A percentile compares a stretch with the other conserved stretches of the same genome.
Conservation (phyloP, 2,113 vertebrate genomes). For the Brevimyrus niger region DNA sequence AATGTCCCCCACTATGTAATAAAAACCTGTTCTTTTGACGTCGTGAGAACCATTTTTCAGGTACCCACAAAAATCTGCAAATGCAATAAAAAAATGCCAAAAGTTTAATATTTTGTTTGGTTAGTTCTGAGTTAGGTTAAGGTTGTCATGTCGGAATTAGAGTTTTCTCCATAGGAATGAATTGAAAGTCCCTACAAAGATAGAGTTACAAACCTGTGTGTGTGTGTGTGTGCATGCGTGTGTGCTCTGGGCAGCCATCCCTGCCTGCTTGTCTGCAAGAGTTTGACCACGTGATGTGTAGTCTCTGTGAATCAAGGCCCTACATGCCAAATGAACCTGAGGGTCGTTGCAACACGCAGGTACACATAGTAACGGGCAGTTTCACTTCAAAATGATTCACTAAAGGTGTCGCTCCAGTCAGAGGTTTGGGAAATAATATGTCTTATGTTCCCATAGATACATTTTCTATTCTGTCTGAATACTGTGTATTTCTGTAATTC, state of each 20-base stretch:
- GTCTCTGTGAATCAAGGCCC: neutral
- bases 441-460: neutral
- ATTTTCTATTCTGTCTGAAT: neutral
- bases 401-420: neutral
- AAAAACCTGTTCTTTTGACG: no score
- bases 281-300: neutral
- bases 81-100: no score
- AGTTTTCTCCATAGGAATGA: no score
- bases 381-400: no score
- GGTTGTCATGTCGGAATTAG: no score
- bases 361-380: neutral
- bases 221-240: neutral
- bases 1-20: no score
- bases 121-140: no score
- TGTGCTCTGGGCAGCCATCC: neutral
- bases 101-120: no score
- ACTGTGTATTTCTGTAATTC: neutral
- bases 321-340: neutral
- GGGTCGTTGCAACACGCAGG: neutral
- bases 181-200: no score
- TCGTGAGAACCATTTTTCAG: no score
- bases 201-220: neutral
- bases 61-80: no score
- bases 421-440: neutral
- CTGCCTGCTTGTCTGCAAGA: neutral